Evolutionary conservation across 2,113 vertebrate genomes (phyloP).

Genomic region (Nannobrachium achirus): DNA sequence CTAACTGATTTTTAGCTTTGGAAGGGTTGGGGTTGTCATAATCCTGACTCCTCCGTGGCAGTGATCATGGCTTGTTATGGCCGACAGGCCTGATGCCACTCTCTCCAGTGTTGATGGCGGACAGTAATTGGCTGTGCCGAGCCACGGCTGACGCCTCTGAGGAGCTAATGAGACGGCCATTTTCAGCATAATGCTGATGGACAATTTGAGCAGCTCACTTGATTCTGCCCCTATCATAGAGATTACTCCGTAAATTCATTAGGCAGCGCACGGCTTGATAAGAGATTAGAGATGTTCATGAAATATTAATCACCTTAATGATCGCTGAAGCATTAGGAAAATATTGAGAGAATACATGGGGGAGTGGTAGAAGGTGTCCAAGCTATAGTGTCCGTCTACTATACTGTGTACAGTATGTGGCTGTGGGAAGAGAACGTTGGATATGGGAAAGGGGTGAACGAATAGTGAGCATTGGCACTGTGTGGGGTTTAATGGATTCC

Average conservation of each 20-base stretch:
- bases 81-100: conserved; percentile 8
- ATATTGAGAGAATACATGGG: background rate
- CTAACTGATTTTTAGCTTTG: conserved; percentile 1
- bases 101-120: conserved; percentile 41
- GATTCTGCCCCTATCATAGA: conserved; percentile 45
- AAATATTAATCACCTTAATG: conserved; percentile 42
- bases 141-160: conserved; percentile 40
- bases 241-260: conserved; percentile 42
- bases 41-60: conserved; percentile 3
- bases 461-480: conserved; percentile 2
- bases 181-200: conserved; percentile 52
- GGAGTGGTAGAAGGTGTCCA: background rate
- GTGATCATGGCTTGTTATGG: conserved; percentile 38
- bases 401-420: too few species aligned
- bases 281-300: conserved; percentile 38
- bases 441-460: too few species aligned
- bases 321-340: conserved; percentile 29
- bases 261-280: conserved; percentile 27
- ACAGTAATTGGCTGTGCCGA: conserved; percentile 56
- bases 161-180: conserved; percentile 62
- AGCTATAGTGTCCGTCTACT: background rate
- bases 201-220: conserved; percentile 42
- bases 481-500: conserved; percentile 57
- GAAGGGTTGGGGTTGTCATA: background rate
- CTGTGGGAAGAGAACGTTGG: too few species aligned